Base-by-base conservation (phyloP, 2,113 vertebrate genomes). In the Ageneiosus marmoratus region DNA sequence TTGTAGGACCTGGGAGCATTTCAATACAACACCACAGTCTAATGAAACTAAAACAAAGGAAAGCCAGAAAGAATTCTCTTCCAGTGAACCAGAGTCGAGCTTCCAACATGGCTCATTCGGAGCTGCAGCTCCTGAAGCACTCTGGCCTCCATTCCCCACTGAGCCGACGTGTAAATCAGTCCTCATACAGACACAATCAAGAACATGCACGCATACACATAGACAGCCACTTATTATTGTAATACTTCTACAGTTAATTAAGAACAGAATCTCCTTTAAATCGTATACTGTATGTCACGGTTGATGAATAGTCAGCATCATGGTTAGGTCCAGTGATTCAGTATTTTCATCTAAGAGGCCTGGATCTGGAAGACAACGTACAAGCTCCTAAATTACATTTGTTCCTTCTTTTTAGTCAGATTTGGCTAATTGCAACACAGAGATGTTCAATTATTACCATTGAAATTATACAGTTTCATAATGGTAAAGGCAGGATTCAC, bases 141-240 rank as follows among this genome's bases (percentile, higher is more conserved):
- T 72, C 75, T 24, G 51, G 60, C 65, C 84, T 69, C 80, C 84
- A 83, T 77, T 87, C 90, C 89, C 89, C 32, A 48, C 84, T 53
- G 77, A 62, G 83, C 48, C 85, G 7, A 60, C 80, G 85, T 79
- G 85, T 86, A 91, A 88, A 90, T 89, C 81, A 77, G 72, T 41
- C 65, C 79, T 4, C 85, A 76, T 79, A 50, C 27, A 69, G 46
- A 24, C 62, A n/a, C 18, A 11, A 46, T 82, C 87, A 86, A 80
- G 41, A 74, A 37, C 41, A 34, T 37, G 60, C 87, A 86, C 83
- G 48, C 72, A 50, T 29, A 37, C n/a, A 67, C 62, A 82, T 34
- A 34, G 3, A 41, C 37, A 73, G 18, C 24, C 48, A 29, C 20
- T 27, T 29, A 22, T 74, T 74, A 20, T n/a, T 72, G n/a, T n/a